These are phyloP conservation scores for Phortica variegata DNA, from an alignment of 1,140 invertebrate genomes.

Conservation along the genomic window DNA sequence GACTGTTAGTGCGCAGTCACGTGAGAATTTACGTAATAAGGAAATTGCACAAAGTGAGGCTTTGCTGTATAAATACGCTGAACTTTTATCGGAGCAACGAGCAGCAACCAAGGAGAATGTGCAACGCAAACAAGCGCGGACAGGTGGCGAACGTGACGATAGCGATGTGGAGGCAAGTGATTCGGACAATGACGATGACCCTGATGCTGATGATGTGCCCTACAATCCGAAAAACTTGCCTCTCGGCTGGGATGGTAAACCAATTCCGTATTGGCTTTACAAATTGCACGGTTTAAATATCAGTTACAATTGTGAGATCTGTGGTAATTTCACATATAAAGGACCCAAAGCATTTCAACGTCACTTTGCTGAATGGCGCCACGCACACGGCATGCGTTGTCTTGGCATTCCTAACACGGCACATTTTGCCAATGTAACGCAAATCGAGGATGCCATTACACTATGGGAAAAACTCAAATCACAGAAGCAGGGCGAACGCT, in stretches of 20 bases:
- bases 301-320: constrained; percentile 99
- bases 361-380: constrained; percentile 99
- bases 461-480: constrained; percentile 96
- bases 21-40: constrained; percentile 73
- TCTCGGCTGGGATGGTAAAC: constrained; percentile 99
- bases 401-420: constrained; percentile 99
- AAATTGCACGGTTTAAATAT: constrained; percentile 99
- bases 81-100: constrained; percentile 80
- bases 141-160: constrained; percentile 90
- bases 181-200: constrained; percentile 82
- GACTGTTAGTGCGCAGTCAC: constrained; percentile 65
- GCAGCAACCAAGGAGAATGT: constrained; percentile 96
- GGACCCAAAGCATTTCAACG: constrained; percentile 99
- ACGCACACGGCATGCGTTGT: constrained; percentile 99
- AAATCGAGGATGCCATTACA: constrained; percentile 96
- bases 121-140: constrained; percentile 95
- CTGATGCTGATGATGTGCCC: constrained; percentile 88
- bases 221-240: constrained; percentile 99
- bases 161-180: constrained; percentile 90
- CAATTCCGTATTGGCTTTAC: constrained; percentile 99
- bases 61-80: constrained; percentile 84
- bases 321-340: constrained; percentile 99
- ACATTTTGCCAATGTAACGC: constrained; percentile 99
- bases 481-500: constrained; percentile 92
- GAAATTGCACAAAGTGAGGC: constrained; percentile 85